These are phyloP conservation scores for Rhea americana DNA, from an alignment of 2,113 vertebrate species.

Conservation along the genomic window DNA sequence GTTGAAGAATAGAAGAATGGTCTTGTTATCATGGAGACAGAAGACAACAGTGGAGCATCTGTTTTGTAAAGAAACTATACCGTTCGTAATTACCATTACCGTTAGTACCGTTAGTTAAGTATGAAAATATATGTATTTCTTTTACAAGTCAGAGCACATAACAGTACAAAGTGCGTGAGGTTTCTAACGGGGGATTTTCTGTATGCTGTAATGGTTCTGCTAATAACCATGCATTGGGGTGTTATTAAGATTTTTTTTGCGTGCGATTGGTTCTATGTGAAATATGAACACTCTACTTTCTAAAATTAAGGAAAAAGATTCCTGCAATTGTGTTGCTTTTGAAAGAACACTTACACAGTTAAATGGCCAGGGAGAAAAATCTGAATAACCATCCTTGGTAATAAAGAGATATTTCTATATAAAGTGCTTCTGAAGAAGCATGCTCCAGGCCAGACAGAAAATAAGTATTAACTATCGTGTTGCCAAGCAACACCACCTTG, in stretches of 20 bases:
- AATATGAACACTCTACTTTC: neutral
- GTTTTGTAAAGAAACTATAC: neutral
- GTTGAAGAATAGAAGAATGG: neutral
- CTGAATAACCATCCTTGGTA: neutral
- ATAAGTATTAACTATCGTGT: neutral
- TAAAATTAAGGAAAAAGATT: neutral
- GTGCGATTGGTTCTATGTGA: neutral
- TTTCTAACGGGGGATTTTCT: neutral
- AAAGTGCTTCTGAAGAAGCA: constrained; percentile 12
- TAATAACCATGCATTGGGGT: neutral
- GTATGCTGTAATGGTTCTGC: neutral
- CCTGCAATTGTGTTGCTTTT: neutral
- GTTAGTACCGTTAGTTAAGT: neutral
- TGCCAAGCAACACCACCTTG: constrained; percentile 55
- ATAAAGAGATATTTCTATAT: neutral
- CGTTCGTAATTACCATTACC: neutral
- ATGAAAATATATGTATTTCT: neutral
- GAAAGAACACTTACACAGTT: neutral
- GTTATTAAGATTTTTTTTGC: neutral
- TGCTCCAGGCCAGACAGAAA: neutral
- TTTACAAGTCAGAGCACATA: neutral
- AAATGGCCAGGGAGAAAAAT: neutral
- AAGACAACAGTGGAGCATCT: neutral
- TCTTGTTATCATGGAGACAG: neutral
- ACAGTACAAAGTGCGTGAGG: neutral